These are phyloP conservation scores for Batillaria attramentaria DNA, from an alignment of 1,140 invertebrate genomes.

Conservation along the genomic window DNA sequence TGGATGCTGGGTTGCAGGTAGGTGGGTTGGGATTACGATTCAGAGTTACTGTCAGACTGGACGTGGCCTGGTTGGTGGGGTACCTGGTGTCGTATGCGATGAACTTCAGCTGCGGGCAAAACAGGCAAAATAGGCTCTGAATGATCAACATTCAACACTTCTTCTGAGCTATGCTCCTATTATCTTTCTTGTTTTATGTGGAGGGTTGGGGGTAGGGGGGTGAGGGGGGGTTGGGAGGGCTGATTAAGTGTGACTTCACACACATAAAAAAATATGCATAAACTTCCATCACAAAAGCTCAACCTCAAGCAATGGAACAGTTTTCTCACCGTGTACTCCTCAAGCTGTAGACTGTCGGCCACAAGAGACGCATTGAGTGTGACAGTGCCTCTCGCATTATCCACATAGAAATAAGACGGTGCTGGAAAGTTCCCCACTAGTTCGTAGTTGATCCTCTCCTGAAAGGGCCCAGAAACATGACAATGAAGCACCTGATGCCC, in stretches of 20 bases:
- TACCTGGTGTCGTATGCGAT: conserved; percentile 89
- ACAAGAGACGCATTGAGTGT: neutral
- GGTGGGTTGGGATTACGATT: conserved; percentile 81
- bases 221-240: too few species aligned
- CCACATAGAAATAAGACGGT: conserved; percentile 50
- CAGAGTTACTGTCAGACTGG: conserved; percentile 86
- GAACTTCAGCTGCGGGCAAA: conserved; percentile 80
- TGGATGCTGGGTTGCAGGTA: conserved; percentile 78
- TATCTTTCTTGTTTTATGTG: neutral
- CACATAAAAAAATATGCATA: too few species aligned
- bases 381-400: conserved; percentile 41
- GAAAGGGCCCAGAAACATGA: conserved; percentile 24
- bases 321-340: conserved; percentile 30
- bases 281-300: too few species aligned
- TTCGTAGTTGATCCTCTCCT: conserved; percentile 55
- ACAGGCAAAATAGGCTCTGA: conserved; percentile 23
- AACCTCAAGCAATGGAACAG: too few species aligned
- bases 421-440: conserved; percentile 52
- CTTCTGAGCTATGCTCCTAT: neutral
- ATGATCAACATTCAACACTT: neutral
- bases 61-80: conserved; percentile 85
- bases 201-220: neutral
- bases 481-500: too few species aligned
- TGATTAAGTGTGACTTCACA: too few species aligned
- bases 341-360: neutral